These are phyloP conservation scores for Luffia ferchaultella DNA, from an alignment of 2,888 invertebrate genomes.

Conservation along the genomic window DNA sequence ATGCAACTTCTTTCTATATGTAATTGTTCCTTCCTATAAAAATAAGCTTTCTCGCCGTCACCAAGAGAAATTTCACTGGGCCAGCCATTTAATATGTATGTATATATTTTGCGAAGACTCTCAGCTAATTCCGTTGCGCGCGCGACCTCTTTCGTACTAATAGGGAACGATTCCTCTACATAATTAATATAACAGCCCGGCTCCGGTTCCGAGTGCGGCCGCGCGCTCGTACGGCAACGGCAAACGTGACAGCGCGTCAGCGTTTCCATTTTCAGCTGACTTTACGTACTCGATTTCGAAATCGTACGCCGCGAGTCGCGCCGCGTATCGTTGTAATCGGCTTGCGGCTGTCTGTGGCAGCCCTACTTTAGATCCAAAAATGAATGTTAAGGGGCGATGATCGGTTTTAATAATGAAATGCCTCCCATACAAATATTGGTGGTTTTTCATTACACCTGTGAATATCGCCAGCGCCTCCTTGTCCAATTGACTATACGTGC, in stretches of 20 bases:
- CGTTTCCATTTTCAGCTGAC: background rate
- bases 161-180: background rate
- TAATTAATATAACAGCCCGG: background rate
- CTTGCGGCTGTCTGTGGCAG: background rate
- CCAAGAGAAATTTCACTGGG: background rate
- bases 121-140: background rate
- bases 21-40: constrained; percentile 5
- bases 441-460: background rate
- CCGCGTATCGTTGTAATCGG: background rate
- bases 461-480: background rate
- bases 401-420: background rate
- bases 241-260: constrained; percentile 1
- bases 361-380: background rate
- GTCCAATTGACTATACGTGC: background rate
- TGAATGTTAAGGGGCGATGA: background rate
- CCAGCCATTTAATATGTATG: constrained; percentile 5
- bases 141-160: background rate
- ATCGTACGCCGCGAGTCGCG: background rate
- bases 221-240: background rate
- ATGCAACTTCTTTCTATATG: constrained; percentile 7
- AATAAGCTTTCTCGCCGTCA: constrained; percentile 5
- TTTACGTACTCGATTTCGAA: background rate
- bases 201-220: background rate
- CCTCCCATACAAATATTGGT: background rate
- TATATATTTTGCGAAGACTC: background rate